Evolutionary conservation across 2,797 vertebrate genomes (phyloP).

Genomic region (Spinus olivaceus): DNA sequence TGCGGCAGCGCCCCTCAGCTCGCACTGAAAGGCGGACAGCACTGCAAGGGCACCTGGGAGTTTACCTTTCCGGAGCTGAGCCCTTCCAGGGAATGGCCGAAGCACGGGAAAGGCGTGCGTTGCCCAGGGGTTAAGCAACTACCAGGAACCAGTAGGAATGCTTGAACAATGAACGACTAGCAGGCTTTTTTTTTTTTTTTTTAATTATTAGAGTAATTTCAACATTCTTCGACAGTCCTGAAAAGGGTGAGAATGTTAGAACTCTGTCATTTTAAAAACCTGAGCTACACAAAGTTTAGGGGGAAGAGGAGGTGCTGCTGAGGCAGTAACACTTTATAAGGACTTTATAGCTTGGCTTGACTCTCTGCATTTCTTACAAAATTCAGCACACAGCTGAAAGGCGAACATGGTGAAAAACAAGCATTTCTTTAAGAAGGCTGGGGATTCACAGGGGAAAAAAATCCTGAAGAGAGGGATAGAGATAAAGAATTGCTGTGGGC

Average conservation of each 20-base stretch:
- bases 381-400: not conserved
- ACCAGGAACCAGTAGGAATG: not conserved
- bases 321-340: not conserved
- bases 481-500: not conserved
- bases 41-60: fast-evolving
- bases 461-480: not conserved
- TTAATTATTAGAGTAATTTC: not conserved
- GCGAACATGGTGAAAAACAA: not conserved
- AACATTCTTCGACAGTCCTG: not conserved
- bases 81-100: fast-evolving
- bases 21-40: fast-evolving
- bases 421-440: not conserved
- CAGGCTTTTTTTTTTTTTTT: not conserved
- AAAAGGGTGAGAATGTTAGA: not conserved
- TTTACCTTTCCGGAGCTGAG: not conserved
- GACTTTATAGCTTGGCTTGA: not conserved
- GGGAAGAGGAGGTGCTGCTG: fast-evolving
- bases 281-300: not conserved
- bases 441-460: not conserved
- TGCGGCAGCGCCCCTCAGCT: not conserved
- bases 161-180: not conserved
- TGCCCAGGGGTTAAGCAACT: not conserved
- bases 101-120: not conserved
- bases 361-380: not conserved
- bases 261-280: not conserved